Percentiles rank a stretch among this genome's conserved stretches.
Evolutionary conservation across 2,888 invertebrate genomes (phyloP).

Genomic region (Fragum sueziense): DNA sequence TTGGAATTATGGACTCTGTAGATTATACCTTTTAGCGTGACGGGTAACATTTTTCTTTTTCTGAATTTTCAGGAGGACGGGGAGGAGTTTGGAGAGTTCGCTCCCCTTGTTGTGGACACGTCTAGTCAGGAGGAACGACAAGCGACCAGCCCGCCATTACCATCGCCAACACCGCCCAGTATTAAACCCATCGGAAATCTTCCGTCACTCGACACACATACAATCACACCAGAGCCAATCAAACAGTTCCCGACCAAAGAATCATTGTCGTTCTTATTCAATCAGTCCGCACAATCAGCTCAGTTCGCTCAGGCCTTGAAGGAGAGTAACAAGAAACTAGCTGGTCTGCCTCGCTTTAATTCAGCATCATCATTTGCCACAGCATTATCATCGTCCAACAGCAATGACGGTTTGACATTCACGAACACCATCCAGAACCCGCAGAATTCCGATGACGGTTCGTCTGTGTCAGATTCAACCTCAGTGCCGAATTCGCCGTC

Average conservation of each 20-base stretch:
- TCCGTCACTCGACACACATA: conserved; percentile 15
- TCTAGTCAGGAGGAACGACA: conserved; percentile 26
- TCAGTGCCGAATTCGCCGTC: conserved; percentile 21
- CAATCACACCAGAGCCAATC: conserved; percentile 34
- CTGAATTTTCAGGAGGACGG: conserved; percentile 50
- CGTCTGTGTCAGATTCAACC: conserved; percentile 14
- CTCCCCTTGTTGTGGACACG: conserved; percentile 67
- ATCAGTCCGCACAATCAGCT: no score
- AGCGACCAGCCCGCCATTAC: background rate
- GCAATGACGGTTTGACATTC: conserved; percentile 40
- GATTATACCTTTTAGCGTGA: no score
- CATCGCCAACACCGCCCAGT: conserved; percentile 47
- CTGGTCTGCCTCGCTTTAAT: background rate
- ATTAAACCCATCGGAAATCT: conserved; percentile 40
- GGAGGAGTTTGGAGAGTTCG: conserved; percentile 64
- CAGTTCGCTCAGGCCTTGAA: background rate
- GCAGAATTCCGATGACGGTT: conserved; percentile 12
- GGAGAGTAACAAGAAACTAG: background rate
- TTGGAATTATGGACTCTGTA: no score
- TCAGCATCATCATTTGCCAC: conserved; percentile 14
- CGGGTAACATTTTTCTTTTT: background rate
- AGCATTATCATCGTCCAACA: conserved; percentile 22
- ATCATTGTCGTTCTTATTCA: background rate
- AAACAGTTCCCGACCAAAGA: conserved; percentile 24
- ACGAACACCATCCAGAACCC: conserved; percentile 15